Evolutionary conservation across 2,888 invertebrate genomes (phyloP).

Genomic region (Penaeus monodon): DNA sequence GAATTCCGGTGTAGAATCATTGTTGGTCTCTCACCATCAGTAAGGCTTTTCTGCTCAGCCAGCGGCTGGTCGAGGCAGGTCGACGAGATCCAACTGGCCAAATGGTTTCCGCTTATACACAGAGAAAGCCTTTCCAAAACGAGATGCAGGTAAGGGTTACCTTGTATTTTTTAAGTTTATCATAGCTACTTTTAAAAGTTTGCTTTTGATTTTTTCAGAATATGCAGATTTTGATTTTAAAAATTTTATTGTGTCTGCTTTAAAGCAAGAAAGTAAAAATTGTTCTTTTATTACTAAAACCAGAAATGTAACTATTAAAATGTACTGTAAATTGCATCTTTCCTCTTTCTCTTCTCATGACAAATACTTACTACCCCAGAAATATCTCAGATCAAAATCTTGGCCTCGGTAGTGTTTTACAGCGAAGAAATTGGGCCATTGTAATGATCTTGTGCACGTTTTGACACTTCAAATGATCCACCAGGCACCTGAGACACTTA

Average conservation of each 20-base stretch:
- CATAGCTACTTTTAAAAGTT: not conserved
- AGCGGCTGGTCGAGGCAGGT: slow-evolving; percentile 98
- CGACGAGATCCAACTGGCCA: slow-evolving; percentile 98
- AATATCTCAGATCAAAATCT: slow-evolving; percentile 82
- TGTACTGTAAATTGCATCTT: not conserved
- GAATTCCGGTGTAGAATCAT: slow-evolving; percentile 94
- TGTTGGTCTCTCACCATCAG: slow-evolving; percentile 99
- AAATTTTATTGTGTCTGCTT: not conserved
- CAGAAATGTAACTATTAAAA: not conserved
- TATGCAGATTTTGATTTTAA: not conserved
- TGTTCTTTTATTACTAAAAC: no score
- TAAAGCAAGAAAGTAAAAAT: no score
- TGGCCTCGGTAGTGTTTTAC: slow-evolving; percentile 97
- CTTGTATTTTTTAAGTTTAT: slow-evolving; percentile 74
- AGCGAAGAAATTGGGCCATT: slow-evolving; percentile 96
- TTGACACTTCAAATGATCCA: slow-evolving; percentile 99
- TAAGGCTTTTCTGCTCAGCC: slow-evolving; percentile 98
- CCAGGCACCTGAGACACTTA: slow-evolving; percentile 99
- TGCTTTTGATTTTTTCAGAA: not conserved
- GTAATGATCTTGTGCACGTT: slow-evolving; percentile 99
- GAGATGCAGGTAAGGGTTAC: slow-evolving; percentile 97
- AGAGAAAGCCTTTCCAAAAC: slow-evolving; percentile 93
- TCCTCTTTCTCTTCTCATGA: slow-evolving; percentile 51
- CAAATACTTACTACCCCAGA: slow-evolving; percentile 73
- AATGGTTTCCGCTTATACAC: slow-evolving; percentile 94